A percentile compares a stretch with the other conserved stretches of the same genome.
Conservation (phyloP, 2,888 invertebrate genomes). For the Epicampocera succincta region DNA sequence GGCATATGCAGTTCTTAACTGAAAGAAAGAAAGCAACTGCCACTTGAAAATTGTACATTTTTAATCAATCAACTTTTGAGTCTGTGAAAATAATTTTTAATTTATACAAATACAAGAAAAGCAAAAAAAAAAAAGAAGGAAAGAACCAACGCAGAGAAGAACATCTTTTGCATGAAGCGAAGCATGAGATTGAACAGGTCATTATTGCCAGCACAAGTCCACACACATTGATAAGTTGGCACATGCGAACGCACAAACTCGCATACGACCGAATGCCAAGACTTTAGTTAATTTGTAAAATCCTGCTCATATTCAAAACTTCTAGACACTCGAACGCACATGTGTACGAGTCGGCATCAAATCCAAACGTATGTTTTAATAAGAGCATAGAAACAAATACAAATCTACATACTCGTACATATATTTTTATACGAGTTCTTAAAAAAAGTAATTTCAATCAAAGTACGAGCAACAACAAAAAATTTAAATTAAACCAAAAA, state of each 20-base stretch:
- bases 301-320: slow-evolving; percentile 34
- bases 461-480: slow-evolving; percentile 46
- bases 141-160: too few relatives aligned
- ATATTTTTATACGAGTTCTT: slow-evolving; percentile 35
- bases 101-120: slow-evolving; percentile 18
- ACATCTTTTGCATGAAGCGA: slow-evolving; percentile 53
- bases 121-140: too few relatives aligned
- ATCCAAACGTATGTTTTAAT: slow-evolving; percentile 52
- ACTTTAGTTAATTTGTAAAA: slow-evolving; percentile 41
- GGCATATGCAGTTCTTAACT: too few relatives aligned
- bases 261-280: neutral
- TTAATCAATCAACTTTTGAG: slow-evolving; percentile 40
- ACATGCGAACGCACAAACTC: neutral
- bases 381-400: slow-evolving; percentile 50
- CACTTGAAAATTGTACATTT: neutral
- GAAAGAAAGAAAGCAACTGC: too few relatives aligned
- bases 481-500: slow-evolving; percentile 67
- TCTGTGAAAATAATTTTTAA: slow-evolving; percentile 33
- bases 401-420: too few relatives aligned
- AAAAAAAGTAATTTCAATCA: slow-evolving; percentile 63
- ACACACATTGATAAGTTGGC: slow-evolving; percentile 16
- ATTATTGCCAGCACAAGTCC: slow-evolving; percentile 45
- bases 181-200: slow-evolving; percentile 62
- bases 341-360: slow-evolving; percentile 47
- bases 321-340: slow-evolving; percentile 9